Base-by-base conservation (phyloP, 2,888 invertebrate species). In the Diadegma fenestrale region DNA sequence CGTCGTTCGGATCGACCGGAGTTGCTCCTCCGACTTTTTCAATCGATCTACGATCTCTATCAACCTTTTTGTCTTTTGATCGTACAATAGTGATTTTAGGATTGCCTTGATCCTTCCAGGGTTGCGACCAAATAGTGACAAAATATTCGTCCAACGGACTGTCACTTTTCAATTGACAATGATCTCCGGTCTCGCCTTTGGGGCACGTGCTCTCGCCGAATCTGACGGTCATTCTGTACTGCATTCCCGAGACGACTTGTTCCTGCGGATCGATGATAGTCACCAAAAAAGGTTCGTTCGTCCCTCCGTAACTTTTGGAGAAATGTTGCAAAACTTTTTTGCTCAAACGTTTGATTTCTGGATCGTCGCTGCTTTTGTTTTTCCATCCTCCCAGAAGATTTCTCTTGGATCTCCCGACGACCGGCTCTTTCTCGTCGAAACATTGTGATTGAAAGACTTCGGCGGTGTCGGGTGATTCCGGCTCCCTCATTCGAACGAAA, bases 141-240 rank as follows among this genome's bases (percentile, higher is more conserved):
- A 94, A 87, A 89, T 96, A 96, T 26, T 91, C 88, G 37, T 89
- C 88, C 2, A 88, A 79, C 41, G 92, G 89, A 4, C 90, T 89
- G 19, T 91, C 90, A 7, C 92, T 88, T 45, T 92, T 89, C 68
- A 92, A 82, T 58, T 90, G 83, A 43, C 93, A 93, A 54, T 90
- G 89, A n/a, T 90, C 14, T 5, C 58, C 88, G 64, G 89, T 87
- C 48, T 87, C 10, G 8, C 92, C 92, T 86, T 94, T 95, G 12
- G 92, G 89, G 88, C 96, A 96, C 81, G 94, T 94, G 4, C 95
- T 95, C 61, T 95, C 94, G 17, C 95, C 95, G 7, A 96, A 93
- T 88, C 95, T 94, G 69, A 95, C 95, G 86, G 95, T 95, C 68
- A 97, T 95, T 90, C 94, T 95, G 43, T 95, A 96, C 71, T 95